phyloP scores from a whole-genome alignment of 2,797 vertebrate genomes.

The Myripristis murdjan region DNA sequence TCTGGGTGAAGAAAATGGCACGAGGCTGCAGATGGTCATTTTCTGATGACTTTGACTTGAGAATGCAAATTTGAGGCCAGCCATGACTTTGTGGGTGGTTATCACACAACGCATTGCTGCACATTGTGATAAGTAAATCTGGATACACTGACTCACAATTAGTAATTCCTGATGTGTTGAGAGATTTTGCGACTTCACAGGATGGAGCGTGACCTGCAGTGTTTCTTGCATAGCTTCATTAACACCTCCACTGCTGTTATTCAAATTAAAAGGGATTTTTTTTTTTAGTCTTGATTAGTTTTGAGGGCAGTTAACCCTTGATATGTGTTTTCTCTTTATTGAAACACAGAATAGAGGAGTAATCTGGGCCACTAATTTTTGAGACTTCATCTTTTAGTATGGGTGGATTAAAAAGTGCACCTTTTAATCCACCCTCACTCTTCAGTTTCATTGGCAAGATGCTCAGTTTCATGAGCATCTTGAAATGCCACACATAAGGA shows the following conservation, averaged over 20 bases:
- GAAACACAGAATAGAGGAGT: background rate
- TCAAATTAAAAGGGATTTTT: background rate
- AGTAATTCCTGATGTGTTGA: slow-evolving; percentile 58
- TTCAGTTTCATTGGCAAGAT: too few species aligned
- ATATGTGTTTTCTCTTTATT: background rate
- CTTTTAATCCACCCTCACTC: slow-evolving; percentile 32
- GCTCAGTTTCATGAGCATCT: too few species aligned
- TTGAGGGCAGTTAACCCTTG: background rate
- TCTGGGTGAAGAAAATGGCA: slow-evolving; percentile 67
- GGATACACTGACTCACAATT: slow-evolving; percentile 51
- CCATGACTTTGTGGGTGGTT: slow-evolving; percentile 67
- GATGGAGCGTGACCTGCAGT: slow-evolving; percentile 12
- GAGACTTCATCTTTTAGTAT: slow-evolving; percentile 26
- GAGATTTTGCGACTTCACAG: slow-evolving; percentile 42
- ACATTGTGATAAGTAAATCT: slow-evolving; percentile 58
- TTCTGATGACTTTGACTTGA: slow-evolving; percentile 72
- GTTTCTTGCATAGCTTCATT: slow-evolving; percentile 24
- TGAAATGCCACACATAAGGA: background rate
- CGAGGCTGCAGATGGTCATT: slow-evolving; percentile 69
- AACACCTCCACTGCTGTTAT: background rate
- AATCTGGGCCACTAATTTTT: background rate
- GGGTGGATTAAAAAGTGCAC: background rate
- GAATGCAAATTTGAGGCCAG: slow-evolving; percentile 78
- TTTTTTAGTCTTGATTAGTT: background rate
- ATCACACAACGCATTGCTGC: slow-evolving; percentile 49